Percentiles rank a stretch among this genome's conserved stretches.
Evolutionary conservation across 2,797 vertebrate species (phyloP).

Genomic region (Manis crassicaudata): DNA sequence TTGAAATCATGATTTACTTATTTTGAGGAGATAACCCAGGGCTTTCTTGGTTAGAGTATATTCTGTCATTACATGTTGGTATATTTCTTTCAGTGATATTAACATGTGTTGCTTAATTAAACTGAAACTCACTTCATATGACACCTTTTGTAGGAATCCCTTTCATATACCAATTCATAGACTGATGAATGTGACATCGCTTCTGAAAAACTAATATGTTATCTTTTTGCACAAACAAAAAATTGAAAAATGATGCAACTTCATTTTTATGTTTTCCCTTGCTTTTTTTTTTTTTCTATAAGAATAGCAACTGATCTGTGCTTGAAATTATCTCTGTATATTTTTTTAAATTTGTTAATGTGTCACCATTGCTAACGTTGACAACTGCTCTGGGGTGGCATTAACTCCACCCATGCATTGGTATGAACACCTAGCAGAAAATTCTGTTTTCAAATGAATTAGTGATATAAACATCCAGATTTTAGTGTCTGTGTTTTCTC

Average conservation of each 20-base stretch:
- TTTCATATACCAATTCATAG: neutral
- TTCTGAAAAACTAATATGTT: neutral
- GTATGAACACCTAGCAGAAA: neutral
- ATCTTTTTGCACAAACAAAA: neutral
- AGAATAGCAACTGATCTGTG: neutral
- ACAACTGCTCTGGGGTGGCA: neutral
- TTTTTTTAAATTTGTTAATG: neutral
- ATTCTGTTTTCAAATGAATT: neutral
- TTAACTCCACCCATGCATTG: neutral
- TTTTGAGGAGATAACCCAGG: neutral
- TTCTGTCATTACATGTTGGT: neutral
- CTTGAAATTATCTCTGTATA: neutral
- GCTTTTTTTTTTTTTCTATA: neutral
- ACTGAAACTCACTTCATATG: neutral
- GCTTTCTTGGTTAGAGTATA: neutral
- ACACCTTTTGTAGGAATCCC: neutral
- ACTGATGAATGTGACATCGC: neutral
- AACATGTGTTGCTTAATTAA: neutral
- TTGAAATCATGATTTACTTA: neutral
- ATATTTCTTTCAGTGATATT: neutral
- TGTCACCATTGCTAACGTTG: neutral
- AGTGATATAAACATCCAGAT: neutral
- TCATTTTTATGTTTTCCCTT: neutral
- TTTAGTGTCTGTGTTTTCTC: neutral
- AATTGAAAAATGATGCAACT: neutral